Evolutionary conservation across 2,888 invertebrate species (phyloP).

Genomic region (Luffia ferchaultella): DNA sequence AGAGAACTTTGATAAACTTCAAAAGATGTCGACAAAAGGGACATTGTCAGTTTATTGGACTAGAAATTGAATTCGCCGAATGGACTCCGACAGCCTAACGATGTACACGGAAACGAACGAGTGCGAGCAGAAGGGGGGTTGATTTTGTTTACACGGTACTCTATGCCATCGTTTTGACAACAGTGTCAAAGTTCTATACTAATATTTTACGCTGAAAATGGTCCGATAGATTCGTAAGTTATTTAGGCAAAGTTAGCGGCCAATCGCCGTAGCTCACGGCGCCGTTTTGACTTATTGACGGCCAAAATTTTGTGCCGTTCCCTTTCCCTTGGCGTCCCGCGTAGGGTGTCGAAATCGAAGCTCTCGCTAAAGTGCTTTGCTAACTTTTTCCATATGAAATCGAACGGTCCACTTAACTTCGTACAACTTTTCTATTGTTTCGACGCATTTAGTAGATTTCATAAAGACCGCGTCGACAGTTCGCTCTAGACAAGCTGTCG

Average conservation of each 20-base stretch:
- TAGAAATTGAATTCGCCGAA: background rate
- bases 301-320: too few relatives aligned
- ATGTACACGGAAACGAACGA: background rate
- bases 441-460: constrained; percentile 32
- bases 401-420: constrained; percentile 39
- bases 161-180: too few relatives aligned
- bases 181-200: too few relatives aligned
- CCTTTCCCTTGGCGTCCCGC: constrained; percentile 21
- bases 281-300: background rate
- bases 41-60: background rate
- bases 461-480: constrained; percentile 17
- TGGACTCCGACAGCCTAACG: background rate
- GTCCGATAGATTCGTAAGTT: background rate
- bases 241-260: background rate
- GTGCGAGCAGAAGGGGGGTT: too few relatives aligned
- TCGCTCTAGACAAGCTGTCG: too few relatives aligned
- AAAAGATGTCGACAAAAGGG: background rate
- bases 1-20: background rate
- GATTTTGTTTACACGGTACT: too few relatives aligned
- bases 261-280: background rate
- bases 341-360: constrained; percentile 39
- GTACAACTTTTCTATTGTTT: constrained; percentile 32
- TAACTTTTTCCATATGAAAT: constrained; percentile 47
- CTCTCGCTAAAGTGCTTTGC: constrained; percentile 48
- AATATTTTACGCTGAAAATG: too few relatives aligned